phyloP scores from a whole-genome alignment of 2,797 vertebrate genomes.

The Hemitrygon akajei region DNA sequence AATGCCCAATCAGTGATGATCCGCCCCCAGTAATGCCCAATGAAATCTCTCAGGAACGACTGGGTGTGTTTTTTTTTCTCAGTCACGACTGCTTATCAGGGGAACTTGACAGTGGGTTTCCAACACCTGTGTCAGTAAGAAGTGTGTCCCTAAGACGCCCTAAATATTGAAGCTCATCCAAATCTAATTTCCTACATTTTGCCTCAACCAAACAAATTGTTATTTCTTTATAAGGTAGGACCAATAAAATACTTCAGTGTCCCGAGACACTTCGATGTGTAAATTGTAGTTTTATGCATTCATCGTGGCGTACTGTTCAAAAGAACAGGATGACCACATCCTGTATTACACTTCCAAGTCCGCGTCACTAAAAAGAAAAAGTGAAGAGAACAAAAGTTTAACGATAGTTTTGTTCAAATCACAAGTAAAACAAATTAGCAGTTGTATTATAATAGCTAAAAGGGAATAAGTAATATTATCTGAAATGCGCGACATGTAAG shows the following conservation, averaged over 20 bases:
- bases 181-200: constrained; percentile 53
- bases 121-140: constrained; percentile 55
- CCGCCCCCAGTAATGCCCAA: not conserved
- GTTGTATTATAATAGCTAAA: not conserved
- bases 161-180: constrained; percentile 51
- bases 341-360: not conserved
- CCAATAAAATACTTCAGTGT: constrained; percentile 40
- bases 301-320: not conserved
- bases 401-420: not conserved
- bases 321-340: not conserved
- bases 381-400: not conserved
- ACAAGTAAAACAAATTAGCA: not conserved
- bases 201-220: constrained; percentile 53
- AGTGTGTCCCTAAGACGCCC: constrained; percentile 57
- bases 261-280: not conserved
- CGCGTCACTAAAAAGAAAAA: no score
- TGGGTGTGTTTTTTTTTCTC: constrained; percentile 66
- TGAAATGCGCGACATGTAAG: not conserved
- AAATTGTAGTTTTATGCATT: not conserved
- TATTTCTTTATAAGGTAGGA: constrained; percentile 56
- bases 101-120: constrained; percentile 54
- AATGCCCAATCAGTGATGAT: not conserved
- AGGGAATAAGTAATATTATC: not conserved
- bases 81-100: constrained; percentile 64
- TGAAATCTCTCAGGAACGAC: constrained; percentile 44